Evolutionary conservation across 2,113 vertebrate genomes (phyloP), one percentile per base, ranked within the genome.

Genomic region (Menidia beryllina): DNA sequence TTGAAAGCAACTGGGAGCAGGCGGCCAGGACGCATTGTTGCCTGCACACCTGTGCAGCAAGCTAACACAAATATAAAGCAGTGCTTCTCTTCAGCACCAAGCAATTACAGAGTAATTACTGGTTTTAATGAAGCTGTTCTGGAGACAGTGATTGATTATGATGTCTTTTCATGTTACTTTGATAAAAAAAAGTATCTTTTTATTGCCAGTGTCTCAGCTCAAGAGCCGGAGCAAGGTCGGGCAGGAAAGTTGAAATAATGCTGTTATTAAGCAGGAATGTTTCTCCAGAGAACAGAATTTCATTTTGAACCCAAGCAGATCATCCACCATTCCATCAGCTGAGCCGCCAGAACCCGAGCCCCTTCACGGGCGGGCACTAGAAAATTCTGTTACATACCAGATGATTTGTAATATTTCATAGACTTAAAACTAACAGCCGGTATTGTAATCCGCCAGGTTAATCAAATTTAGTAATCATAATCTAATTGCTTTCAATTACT

Each of bases 401-500:
- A n/a, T 19, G 23, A 54, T 60, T 36, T 64, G 38, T 21, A 15
- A 34, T 50, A 75, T 52, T 74, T 69, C 77, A 62, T 62, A 64
- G 56, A 14, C 11, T 61, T 62, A 41, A 71, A 69, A 65, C 49
- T 79, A 41, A 72, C 71, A 58, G 52, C 47, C 52, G 60, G 63
- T 64, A 43, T 24, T 65, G 54, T 81, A 82, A 85, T 79, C 79
- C 67, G 56, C 25, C 65, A 77, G 71, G 86, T 86, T 83, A 86
- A 84, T 89, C 77, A 85, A 59, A 77, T 86, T 68, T 75, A 63
- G 69, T 86, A 85, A 89, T 83, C 77, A 88, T 82, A 83, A 89
- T 90, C 82, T 83, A 81, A 89, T 90, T 79, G 80, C 86, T 81
- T 87, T 87, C 85, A 86, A 87, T 91, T 86, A 88, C 78, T 86